phyloP scores from a whole-genome alignment of 2,113 vertebrate genomes.

The Rhipidura dahli region DNA sequence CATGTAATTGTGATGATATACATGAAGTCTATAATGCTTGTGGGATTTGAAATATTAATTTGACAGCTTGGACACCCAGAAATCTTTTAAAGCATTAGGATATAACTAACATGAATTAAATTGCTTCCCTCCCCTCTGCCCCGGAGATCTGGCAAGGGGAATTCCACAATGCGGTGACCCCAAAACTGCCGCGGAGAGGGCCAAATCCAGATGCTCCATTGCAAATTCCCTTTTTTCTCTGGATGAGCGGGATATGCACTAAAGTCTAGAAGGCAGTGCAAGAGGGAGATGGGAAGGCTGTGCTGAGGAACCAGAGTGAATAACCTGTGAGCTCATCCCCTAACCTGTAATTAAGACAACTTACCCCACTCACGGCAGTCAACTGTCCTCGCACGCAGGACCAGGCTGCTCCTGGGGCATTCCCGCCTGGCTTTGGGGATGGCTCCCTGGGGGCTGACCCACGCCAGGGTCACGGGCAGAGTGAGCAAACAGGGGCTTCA shows the following conservation, averaged over 20 bases:
- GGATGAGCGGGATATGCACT: accelerated
- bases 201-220: background rate
- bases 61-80: background rate
- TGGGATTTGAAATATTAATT: conserved; percentile 29
- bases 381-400: background rate
- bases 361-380: background rate
- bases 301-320: background rate
- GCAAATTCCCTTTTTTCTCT: background rate
- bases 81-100: background rate
- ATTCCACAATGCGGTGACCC: background rate
- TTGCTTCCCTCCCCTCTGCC: background rate
- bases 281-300: background rate
- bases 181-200: background rate
- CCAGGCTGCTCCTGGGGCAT: accelerated
- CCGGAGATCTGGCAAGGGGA: background rate
- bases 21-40: background rate
- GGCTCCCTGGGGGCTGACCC: background rate
- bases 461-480: background rate
- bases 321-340: background rate
- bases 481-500: background rate
- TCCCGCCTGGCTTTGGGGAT: background rate
- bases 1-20: background rate
- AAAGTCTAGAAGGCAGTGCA: background rate
- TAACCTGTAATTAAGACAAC: background rate
- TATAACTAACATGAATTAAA: background rate